phyloP scores from a whole-genome alignment of 2,888 invertebrate species.

The Hesperia comma region DNA sequence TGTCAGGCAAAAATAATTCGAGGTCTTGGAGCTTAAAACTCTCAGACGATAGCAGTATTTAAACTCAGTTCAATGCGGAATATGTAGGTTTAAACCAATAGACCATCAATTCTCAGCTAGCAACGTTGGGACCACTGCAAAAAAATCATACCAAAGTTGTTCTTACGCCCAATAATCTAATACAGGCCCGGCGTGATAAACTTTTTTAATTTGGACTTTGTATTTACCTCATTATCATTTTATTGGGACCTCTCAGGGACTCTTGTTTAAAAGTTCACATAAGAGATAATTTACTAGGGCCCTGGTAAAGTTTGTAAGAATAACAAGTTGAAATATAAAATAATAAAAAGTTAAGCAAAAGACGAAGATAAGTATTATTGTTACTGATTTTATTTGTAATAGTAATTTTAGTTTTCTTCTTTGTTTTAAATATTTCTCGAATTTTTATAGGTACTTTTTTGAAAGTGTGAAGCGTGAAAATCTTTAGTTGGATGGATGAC shows the following conservation, averaged over 20 bases:
- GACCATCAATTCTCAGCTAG: too few species aligned
- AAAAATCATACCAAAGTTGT: constrained; percentile 18
- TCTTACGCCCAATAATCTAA: constrained; percentile 15
- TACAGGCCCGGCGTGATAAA: constrained; percentile 12
- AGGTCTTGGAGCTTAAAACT: too few species aligned
- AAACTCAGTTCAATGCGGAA: too few species aligned
- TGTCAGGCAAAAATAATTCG: too few species aligned
- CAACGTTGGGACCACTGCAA: not conserved
- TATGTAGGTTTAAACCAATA: too few species aligned
- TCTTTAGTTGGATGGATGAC: too few species aligned
- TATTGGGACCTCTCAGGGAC: constrained; percentile 18
- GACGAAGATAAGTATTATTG: not conserved
- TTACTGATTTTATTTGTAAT: too few species aligned
- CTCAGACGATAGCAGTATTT: too few species aligned
- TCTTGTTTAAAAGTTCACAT: constrained; percentile 1
- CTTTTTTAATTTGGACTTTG: constrained; percentile 33
- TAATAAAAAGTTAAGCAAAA: not conserved
- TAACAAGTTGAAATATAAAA: not conserved
- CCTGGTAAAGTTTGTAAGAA: not conserved
- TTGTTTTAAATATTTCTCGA: too few species aligned
- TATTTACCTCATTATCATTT: constrained; percentile 29
- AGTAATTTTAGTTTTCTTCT: too few species aligned
- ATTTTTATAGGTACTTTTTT: too few species aligned
- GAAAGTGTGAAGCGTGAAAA: too few species aligned
- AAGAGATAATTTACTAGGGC: not conserved